phyloP scores from a whole-genome alignment of 2,797 vertebrate genomes.

The Hephaestus fuliginosus region DNA sequence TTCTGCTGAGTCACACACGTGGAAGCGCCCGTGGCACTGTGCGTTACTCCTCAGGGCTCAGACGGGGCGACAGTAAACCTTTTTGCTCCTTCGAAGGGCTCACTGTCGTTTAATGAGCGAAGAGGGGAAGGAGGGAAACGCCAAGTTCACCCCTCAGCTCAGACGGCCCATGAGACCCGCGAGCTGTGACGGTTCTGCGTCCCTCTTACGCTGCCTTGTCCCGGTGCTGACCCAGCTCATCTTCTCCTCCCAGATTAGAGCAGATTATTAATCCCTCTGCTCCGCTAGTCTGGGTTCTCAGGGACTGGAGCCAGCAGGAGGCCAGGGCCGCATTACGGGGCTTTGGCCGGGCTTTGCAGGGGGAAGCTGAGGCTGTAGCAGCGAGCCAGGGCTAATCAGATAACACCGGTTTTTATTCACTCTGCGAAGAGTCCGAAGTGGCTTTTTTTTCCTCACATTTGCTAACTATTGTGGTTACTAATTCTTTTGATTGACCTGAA shows the following conservation, averaged over 20 bases:
- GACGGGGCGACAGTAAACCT: slow-evolving; percentile 19
- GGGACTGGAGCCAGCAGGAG: slow-evolving; percentile 53
- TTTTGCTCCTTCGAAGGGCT: slow-evolving; percentile 26
- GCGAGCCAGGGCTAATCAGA: slow-evolving; percentile 41
- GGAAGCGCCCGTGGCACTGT: slow-evolving; percentile 45
- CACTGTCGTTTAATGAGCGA: slow-evolving; percentile 26
- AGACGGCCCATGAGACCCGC: not conserved
- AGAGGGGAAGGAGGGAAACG: not conserved
- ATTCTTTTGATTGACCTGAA: slow-evolving; percentile 45
- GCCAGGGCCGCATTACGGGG: slow-evolving; percentile 39
- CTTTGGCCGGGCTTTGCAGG: slow-evolving; percentile 40
- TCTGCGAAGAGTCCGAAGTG: slow-evolving; percentile 45
- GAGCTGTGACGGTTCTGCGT: slow-evolving; percentile 20
- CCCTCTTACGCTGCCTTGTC: slow-evolving; percentile 46
- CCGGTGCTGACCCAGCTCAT: slow-evolving; percentile 67
- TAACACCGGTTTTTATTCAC: slow-evolving; percentile 41
- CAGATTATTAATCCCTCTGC: slow-evolving; percentile 80
- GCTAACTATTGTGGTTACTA: slow-evolving; percentile 37
- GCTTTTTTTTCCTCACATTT: slow-evolving; percentile 38
- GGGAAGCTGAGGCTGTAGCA: slow-evolving; percentile 33
- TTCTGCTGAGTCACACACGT: slow-evolving; percentile 68
- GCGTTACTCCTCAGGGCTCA: slow-evolving; percentile 34
- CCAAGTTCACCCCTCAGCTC: not conserved
- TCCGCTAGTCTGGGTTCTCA: slow-evolving; percentile 58
- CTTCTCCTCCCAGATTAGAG: slow-evolving; percentile 74